Base-by-base conservation (phyloP, 2,888 invertebrate genomes). In the Parascotia fuliginaria region DNA sequence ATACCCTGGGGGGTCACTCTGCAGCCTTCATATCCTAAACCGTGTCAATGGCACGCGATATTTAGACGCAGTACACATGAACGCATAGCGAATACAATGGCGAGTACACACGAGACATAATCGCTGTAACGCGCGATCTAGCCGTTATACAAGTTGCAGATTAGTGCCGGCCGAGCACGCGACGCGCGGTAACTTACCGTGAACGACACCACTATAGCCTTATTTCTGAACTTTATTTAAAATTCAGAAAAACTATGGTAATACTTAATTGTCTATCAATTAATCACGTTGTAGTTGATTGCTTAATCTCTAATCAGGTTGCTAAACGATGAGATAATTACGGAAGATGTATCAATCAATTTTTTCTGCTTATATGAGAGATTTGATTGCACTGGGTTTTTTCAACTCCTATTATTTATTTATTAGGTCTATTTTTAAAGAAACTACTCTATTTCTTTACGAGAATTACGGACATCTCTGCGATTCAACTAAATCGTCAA, bases 91-190 rank as follows among this genome's bases (percentile, higher is more conserved):
- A 79, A 78, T 72, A 66, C 84, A 82, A 88, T 85, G 77, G 84
- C 52, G 48, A 28, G 51, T 62, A 60, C 73, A 80, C 89, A 89
- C 87, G 89, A 81, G 61, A 84, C 65, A 67, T 59, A 58, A 64
- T 52, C 52, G 53, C 41, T 55, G 33, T 38, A 55, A 57, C 61
- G 64, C 45, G 62, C 64, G 70, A 70, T 77, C 60, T 60, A 69
- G 71, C 79, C 77, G 81, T 81, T 83, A 84, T 77, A 77, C 77
- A 75, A 75, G 70, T 70, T 75, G 77, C 68, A 64, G 82, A 88
- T 88, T 89, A 73, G 85, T 70, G 73, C 70, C 81, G 81, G 70
- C 56, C 55, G 60, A 69, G 81, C 87, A 86, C 85, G 85, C 83
- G 81, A 81, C 81, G 61, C 55, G 54, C 64, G 34, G 54, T 79